phyloP scores from a whole-genome alignment of 2,888 invertebrate species.

The Meteorus colon region DNA sequence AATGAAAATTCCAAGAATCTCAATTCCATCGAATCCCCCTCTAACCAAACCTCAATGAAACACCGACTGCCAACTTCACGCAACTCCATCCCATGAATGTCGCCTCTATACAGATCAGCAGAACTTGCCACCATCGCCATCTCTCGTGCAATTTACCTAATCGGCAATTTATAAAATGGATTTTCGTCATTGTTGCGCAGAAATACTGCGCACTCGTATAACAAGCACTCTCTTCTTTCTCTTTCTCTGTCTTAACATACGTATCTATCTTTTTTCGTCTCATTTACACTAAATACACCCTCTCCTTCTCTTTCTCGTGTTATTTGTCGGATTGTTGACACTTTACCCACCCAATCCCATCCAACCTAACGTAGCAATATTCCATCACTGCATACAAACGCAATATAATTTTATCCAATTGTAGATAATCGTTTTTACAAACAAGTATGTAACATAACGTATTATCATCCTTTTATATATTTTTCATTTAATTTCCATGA shows the following conservation, averaged over 20 bases:
- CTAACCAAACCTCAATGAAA: too few species aligned
- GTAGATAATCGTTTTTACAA: neutral
- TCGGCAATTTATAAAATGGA: constrained; percentile 23
- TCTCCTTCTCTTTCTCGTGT: constrained; percentile 35
- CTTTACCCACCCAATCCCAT: constrained; percentile 40
- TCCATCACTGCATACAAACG: constrained; percentile 30
- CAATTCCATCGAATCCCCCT: too few species aligned
- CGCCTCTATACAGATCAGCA: neutral
- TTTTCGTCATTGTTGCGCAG: constrained; percentile 45
- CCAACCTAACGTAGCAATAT: constrained; percentile 15
- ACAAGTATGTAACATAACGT: neutral
- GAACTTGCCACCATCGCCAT: neutral
- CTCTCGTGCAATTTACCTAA: neutral
- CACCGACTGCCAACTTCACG: neutral
- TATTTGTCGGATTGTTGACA: constrained; percentile 49
- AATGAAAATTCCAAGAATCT: too few species aligned
- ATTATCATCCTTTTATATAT: neutral
- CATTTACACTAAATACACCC: neutral
- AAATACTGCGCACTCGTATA: constrained; percentile 19
- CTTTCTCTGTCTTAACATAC: constrained; percentile 30
- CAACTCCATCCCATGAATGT: neutral
- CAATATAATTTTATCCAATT: constrained; percentile 2
- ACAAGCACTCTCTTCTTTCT: neutral
- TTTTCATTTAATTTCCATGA: neutral
- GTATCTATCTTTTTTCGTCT: neutral